Evolutionary conservation across 2,797 vertebrate genomes (phyloP), one percentile per base, ranked within the genome.

Genomic region (Sebastes hopkinsi): DNA sequence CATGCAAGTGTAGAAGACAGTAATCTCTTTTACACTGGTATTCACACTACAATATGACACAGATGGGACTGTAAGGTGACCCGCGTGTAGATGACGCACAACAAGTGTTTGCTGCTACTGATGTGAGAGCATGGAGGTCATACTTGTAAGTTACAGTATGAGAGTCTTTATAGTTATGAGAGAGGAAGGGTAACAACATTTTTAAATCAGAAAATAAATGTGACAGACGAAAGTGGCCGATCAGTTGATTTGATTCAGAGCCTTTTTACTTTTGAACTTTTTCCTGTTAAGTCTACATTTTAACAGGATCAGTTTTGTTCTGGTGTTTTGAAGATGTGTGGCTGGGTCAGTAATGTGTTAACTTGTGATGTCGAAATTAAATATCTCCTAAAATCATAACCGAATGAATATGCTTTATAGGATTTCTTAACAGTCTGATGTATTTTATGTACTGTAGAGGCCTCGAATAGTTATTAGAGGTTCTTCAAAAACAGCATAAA

Each of bases 51-150:
- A 75, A 75, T 65, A 81, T 67, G 59, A 80, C 61, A 58, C 70
- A 60, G 67, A 70, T 81, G 73, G 70, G 67, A 72, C 54, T 72
- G 61, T 79, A 82, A 81, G 60, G 79, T 82, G 78, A 80, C 64
- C 64, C 11, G 36, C 38, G 61, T 76, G 60, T 75, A 50, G 69
- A 38, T 59, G 77, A 79, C 42, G 9, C 69, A 68, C 62, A 77
- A 22, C 36, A 52, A 64, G 60, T 74, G 65, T 78, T 78, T 77
- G 67, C 67, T 82, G 77, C 72, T 72, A 61, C 80, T 87, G 74
- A 46, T 59, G 55, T 65, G 55, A 81, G 67, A 72, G 64, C 42
- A n/a, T 27, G 59, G 16, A 68, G 55, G 72, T 61, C 22, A 3
- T 23, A 7, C n/a, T 36, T 60, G 42, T 25, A 10, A 56, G 10